These are phyloP conservation scores for Podabrus alpinus DNA, from an alignment of 2,888 invertebrate species.

Conservation along the genomic window DNA sequence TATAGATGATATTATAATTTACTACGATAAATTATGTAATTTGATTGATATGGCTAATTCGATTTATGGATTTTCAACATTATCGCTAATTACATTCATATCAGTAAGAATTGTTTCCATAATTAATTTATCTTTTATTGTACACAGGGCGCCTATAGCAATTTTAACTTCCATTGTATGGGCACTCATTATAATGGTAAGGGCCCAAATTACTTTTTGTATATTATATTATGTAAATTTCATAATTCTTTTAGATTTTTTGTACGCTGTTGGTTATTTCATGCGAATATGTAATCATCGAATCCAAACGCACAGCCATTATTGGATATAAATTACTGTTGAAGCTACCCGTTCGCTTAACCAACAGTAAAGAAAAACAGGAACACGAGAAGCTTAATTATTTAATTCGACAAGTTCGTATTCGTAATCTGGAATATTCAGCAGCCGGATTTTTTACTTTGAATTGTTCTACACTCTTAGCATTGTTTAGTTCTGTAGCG, in stretches of 20 bases:
- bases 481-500: slow-evolving; percentile 19
- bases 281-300: slow-evolving; percentile 2
- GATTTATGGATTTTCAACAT: slow-evolving; percentile 37
- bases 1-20: slow-evolving; percentile 5
- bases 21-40: slow-evolving; percentile 29
- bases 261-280: background rate
- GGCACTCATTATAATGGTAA: background rate
- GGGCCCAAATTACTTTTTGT: background rate
- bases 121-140: slow-evolving; percentile 51
- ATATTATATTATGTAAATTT: background rate
- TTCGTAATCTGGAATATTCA: background rate
- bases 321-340: slow-evolving; percentile 12
- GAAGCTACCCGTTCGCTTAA: slow-evolving; percentile 1
- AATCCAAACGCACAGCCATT: background rate
- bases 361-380: background rate
- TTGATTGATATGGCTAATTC: slow-evolving; percentile 20
- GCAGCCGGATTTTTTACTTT: slow-evolving; percentile 30
- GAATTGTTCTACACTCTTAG: slow-evolving; percentile 23
- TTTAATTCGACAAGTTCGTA: slow-evolving; percentile 7
- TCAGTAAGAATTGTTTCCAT: background rate
- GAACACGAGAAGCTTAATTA: slow-evolving; percentile 3
- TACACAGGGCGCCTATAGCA: background rate
- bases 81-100: background rate
- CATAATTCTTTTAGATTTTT: background rate
- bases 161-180: background rate